Evolutionary conservation across 2,888 invertebrate genomes (phyloP).

Genomic region (Apantesis nais): DNA sequence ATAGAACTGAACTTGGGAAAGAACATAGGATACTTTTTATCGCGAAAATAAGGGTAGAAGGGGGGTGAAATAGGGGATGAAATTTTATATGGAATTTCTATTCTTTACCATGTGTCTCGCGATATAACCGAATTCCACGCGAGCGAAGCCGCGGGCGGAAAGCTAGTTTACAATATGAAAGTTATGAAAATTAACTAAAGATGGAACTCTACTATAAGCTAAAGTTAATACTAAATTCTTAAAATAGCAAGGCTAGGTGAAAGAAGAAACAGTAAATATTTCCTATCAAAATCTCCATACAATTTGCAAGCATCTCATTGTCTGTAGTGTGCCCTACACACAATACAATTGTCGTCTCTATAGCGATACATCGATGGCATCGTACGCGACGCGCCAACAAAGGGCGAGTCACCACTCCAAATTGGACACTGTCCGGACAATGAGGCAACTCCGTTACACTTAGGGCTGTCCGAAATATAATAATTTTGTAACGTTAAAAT

Average conservation of each 20-base stretch:
- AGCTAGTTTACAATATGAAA: too few species aligned
- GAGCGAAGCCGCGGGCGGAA: too few species aligned
- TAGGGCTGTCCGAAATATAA: constrained; percentile 31
- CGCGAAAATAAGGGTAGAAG: too few species aligned
- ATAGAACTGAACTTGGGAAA: too few species aligned
- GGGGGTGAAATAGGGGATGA: too few species aligned
- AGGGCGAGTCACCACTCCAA: constrained; percentile 47
- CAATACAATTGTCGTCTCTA: constrained; percentile 4
- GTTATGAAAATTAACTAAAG: neutral
- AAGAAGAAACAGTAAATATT: neutral
- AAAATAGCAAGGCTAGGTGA: neutral
- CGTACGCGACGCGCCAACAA: constrained; percentile 27
- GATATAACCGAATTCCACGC: too few species aligned
- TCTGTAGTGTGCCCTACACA: constrained; percentile 9
- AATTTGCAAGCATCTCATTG: constrained; percentile 1
- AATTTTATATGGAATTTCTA: too few species aligned
- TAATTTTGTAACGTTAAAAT: neutral
- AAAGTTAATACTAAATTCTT: too few species aligned
- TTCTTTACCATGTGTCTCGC: too few species aligned
- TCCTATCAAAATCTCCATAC: neutral
- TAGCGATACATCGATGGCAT: constrained; percentile 15
- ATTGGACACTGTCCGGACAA: constrained; percentile 48
- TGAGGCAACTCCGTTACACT: constrained; percentile 40
- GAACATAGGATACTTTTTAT: too few species aligned
- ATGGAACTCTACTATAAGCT: neutral